Evolutionary conservation across 2,797 vertebrate genomes (phyloP), one percentile per base, ranked within the genome.

Genomic region (Salmo trutta): DNA sequence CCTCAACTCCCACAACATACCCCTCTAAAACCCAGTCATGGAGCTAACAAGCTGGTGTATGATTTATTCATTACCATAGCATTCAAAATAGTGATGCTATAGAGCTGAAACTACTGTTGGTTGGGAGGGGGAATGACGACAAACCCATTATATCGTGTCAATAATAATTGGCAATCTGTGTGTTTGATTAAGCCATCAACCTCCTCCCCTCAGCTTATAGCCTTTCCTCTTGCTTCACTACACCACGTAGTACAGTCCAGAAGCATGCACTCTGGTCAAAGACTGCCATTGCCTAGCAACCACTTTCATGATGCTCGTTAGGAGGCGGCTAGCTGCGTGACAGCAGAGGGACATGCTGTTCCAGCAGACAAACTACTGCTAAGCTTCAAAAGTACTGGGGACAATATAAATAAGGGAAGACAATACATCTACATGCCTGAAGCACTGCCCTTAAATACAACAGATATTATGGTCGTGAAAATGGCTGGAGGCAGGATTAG

Each of bases 201-300:
- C 24, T 24, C 53, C 24, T 27, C 15, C 24, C 16, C 8, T 24
- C 27, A 53, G 21, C 70, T 53, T 29, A 21, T 41, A 29, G 14
- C 47, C 21, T 53, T 14, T 56, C 29, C 53, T 59, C 53, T 12
- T 27, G 21, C 54, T 51, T 47, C 31, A 54, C 47, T 41, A 21
- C 75, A 71, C 21, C 29, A 6, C 21, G n/a, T 8, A 19, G 53
- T 17, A 17, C 31, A 59, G 67, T 59, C 54, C 68, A 70, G 75
- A 33, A 52, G 52, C 33, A 54, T 70, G 53, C 54, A 62, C 54
- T 10, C 75, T 29, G 56, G 24, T 41, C 56, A 47, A 52, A 14
- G 54, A 76, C 53, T 31, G 56, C 69, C 33, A 77, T 73, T 33
- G 56, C 76, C 76, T 72, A 77, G 76, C 76, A 72, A 72, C 70